Percentiles rank a stretch among this genome's conserved stretches.
phyloP scores from a whole-genome alignment of 2,888 invertebrate species.

The Lasioglossum leucozonium region DNA sequence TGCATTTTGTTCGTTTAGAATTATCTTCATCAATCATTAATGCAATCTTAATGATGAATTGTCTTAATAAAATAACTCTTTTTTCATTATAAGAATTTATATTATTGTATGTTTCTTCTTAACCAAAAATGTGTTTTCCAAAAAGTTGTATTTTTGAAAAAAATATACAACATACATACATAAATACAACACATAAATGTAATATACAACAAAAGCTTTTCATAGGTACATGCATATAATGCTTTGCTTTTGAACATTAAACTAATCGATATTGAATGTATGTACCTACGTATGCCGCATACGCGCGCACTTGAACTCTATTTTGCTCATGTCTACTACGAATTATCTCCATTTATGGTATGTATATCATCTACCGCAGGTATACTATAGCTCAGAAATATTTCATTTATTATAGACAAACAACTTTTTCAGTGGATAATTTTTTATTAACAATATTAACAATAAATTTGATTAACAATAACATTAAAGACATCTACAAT shows the following conservation, averaged over 20 bases:
- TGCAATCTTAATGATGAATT: neutral
- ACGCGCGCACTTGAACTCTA: neutral
- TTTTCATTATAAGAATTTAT: too few relatives aligned
- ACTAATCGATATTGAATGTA: neutral
- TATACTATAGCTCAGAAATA: neutral
- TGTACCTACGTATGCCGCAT: neutral
- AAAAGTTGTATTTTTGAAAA: neutral
- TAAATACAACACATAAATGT: too few relatives aligned
- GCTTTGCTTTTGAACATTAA: neutral
- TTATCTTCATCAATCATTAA: too few relatives aligned
- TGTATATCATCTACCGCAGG: neutral
- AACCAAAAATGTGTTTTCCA: neutral
- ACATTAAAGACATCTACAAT: neutral
- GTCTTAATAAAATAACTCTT: neutral
- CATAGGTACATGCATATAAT: too few relatives aligned
- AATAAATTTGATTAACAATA: neutral
- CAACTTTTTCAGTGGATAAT: neutral
- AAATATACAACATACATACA: neutral
- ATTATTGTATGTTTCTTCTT: neutral
- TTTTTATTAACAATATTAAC: too few relatives aligned
- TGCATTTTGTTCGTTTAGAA: neutral
- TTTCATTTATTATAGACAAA: neutral
- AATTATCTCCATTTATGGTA: neutral
- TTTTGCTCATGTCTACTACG: neutral
- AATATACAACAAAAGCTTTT: neutral